These are phyloP conservation scores for Yasuhikotakia modesta DNA, from an alignment of 2,797 vertebrate species.

Conservation along the genomic window DNA sequence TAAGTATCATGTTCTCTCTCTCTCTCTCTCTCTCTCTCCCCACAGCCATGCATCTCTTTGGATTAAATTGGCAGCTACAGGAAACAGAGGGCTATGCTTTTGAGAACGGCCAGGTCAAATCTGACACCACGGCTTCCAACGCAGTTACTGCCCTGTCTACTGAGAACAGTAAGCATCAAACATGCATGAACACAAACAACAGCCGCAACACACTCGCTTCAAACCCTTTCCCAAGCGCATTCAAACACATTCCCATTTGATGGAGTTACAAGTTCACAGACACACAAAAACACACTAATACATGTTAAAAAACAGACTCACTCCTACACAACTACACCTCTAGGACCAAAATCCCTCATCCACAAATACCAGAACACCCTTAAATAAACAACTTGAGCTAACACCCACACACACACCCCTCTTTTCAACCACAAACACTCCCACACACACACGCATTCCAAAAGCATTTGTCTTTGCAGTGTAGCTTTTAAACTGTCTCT, in stretches of 20 bases:
- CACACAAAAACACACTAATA: constrained; percentile 22
- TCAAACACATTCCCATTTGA: constrained; percentile 33
- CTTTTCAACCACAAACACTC: constrained; percentile 18
- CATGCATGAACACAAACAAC: constrained; percentile 2
- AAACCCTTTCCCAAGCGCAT: constrained; percentile 8
- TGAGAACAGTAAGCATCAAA: constrained; percentile 84
- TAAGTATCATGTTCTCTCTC: constrained; percentile 31
- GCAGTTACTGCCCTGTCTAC: constrained; percentile 86
- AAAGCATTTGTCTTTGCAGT: constrained; percentile 30
- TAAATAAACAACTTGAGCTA: constrained; percentile 33
- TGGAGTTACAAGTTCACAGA: constrained; percentile 8
- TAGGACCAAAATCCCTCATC: constrained; percentile 34
- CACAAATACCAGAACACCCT: constrained; percentile 43
- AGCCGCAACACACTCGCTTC: constrained; percentile 12
- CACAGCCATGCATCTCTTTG: constrained; percentile 96
- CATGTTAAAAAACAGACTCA: constrained; percentile 38
- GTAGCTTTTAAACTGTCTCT: constrained; percentile 22
- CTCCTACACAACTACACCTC: constrained; percentile 45
- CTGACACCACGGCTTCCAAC: constrained; percentile 87
- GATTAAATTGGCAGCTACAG: constrained; percentile 98
- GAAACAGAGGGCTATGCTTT: constrained; percentile 93
- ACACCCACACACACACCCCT: constrained; percentile 9
- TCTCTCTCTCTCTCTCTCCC: constrained; percentile 2
- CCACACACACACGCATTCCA: constrained; percentile 39
- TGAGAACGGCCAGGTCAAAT: constrained; percentile 92